A percentile compares a stretch with the other conserved stretches of the same genome.
phyloP scores from a whole-genome alignment of 2,797 vertebrate species.

The Gallinago nigripennis region DNA sequence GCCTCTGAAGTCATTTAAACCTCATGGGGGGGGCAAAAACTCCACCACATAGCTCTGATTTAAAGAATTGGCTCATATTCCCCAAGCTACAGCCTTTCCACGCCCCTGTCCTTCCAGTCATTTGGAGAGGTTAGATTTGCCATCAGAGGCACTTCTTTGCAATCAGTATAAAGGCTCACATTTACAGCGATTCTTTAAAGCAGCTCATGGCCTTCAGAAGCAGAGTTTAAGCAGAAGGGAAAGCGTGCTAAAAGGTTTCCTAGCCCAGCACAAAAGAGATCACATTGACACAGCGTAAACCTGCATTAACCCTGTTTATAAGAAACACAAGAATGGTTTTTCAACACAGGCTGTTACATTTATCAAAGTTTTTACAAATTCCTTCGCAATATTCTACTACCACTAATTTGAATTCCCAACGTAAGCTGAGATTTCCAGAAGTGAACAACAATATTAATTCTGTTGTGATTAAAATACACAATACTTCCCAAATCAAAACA shows the following conservation, averaged over 20 bases:
- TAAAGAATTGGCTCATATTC: neutral
- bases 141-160: neutral
- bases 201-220: neutral
- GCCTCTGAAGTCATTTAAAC: neutral
- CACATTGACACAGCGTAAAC: neutral
- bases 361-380: neutral
- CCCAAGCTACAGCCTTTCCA: neutral
- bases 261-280: neutral
- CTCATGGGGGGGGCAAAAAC: rapidly evolving
- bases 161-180: neutral
- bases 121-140: neutral
- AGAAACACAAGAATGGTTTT: neutral
- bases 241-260: neutral
- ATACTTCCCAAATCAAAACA: neutral
- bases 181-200: neutral
- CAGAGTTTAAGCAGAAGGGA: neutral
- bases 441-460: constrained; percentile 22
- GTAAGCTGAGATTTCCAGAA: constrained; percentile 8
- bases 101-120: neutral
- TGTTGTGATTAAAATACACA: neutral
- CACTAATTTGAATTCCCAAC: neutral
- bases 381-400: neutral
- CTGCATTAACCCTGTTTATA: neutral
- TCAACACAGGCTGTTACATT: neutral
- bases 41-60: neutral